Percentiles rank a stretch among this genome's conserved stretches.
Conservation (phyloP, 2,888 invertebrate species). For the Parnassius smintheus region DNA sequence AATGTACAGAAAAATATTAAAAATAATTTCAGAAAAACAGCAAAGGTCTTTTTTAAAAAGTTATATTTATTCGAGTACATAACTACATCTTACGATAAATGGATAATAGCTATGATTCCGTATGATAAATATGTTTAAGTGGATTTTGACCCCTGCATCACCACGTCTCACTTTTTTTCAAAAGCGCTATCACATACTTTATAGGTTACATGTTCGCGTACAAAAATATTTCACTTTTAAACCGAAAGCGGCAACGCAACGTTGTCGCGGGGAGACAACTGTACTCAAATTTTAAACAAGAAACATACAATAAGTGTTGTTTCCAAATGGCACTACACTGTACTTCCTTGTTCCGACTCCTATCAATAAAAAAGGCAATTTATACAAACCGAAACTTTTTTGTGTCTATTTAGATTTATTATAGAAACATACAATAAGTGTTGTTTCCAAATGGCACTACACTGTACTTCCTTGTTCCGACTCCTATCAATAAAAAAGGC, state of each 20-base stretch:
- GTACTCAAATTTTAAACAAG: slow-evolving; percentile 36
- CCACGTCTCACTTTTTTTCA: slow-evolving; percentile 55
- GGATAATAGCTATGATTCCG: slow-evolving; percentile 78
- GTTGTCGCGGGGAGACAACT: slow-evolving; percentile 54
- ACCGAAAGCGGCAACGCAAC: slow-evolving; percentile 53
- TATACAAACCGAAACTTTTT: slow-evolving; percentile 5
- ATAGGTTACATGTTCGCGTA: slow-evolving; percentile 58
- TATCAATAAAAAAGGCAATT: slow-evolving; percentile 8
- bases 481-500: slow-evolving; percentile 27
- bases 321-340: slow-evolving; percentile 67
- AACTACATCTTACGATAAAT: slow-evolving; percentile 81
- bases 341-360: slow-evolving; percentile 52
- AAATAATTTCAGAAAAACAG: slow-evolving; percentile 33
- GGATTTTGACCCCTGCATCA: slow-evolving; percentile 66
- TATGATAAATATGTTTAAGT: slow-evolving; percentile 77
- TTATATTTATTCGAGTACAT: slow-evolving; percentile 83
- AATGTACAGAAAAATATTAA: too few relatives aligned
- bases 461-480: slow-evolving; percentile 59
- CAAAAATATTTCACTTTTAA: slow-evolving; percentile 65
- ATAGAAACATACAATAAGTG: slow-evolving; percentile 38
- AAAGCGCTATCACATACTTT: slow-evolving; percentile 72
- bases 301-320: slow-evolving; percentile 40
- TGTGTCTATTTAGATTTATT: slow-evolving; percentile 1
- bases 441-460: slow-evolving; percentile 63
- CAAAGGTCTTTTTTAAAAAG: slow-evolving; percentile 66